These are phyloP conservation scores for Rhabdornis inornatus DNA, from an alignment of 2,113 vertebrate species.

Conservation along the genomic window DNA sequence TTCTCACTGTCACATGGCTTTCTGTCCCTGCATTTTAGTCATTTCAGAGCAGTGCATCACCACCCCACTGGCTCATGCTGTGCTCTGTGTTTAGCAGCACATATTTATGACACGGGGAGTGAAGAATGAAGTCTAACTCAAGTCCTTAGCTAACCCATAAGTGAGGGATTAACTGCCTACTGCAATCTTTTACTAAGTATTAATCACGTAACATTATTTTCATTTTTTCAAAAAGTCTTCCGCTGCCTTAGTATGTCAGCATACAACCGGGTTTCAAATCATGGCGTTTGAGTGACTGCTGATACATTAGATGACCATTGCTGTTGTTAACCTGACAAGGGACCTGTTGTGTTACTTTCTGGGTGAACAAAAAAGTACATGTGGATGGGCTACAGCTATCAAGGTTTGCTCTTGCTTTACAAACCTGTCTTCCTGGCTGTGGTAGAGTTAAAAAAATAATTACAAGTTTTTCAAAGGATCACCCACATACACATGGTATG, in stretches of 20 bases:
- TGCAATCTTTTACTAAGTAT: conserved; percentile 40
- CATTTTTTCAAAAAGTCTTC: not conserved
- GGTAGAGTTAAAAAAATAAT: conserved; percentile 60
- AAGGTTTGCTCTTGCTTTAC: not conserved
- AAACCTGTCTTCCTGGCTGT: conserved; percentile 34
- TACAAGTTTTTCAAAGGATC: conserved; percentile 60
- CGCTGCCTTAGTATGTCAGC: not conserved
- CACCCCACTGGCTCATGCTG: not conserved
- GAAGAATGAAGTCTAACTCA: conserved; percentile 63
- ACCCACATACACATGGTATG: conserved; percentile 63
- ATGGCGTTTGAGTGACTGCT: not conserved
- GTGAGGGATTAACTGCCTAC: conserved; percentile 56
- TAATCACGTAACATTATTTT: conserved; percentile 50
- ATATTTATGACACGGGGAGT: conserved; percentile 41
- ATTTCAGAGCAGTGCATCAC: conserved; percentile 53
- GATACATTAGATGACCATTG: not conserved
- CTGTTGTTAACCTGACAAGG: not conserved
- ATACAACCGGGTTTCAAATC: not conserved
- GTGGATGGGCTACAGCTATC: not conserved
- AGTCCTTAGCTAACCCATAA: conserved; percentile 52
- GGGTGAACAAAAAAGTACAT: not conserved
- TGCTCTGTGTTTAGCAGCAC: conserved; percentile 44
- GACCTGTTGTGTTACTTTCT: not conserved
- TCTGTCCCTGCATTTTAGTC: conserved; percentile 32
- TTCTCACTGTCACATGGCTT: not conserved